Base-by-base conservation (phyloP, 2,113 vertebrate species). In the Tauraco erythrolophus region DNA sequence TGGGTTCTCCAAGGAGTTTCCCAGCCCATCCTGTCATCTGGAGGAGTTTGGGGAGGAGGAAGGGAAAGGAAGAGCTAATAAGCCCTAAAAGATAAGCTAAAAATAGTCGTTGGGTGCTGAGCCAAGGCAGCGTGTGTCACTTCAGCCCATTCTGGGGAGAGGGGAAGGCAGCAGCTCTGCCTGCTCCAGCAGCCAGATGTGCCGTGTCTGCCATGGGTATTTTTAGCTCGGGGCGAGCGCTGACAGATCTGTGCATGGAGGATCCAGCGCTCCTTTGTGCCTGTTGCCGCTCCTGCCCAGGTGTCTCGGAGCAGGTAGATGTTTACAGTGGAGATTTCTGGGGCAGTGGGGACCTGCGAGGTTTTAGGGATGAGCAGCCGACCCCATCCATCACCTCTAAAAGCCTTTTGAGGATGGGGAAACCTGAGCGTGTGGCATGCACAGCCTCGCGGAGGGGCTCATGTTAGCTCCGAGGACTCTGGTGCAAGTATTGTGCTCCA, bases 171-270 rank as follows among this genome's bases (percentile, higher is more conserved):
- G 81, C 19, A 45, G 33, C 69, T 25, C 4, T 6, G 2, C 13
- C 10, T 41, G 51, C 94, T 37, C 96, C 9, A 1, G 56, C 24
- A 87, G 92, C 93, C 88, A 43, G 92, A 94, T 74, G 77, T 18
- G 24, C 64, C 18, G 4, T 45, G 9, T 19, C 88, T 72, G 77
- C 68, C 35, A 25, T 1, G 0, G 11, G 56, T 62, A 14, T 70
- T 56, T 85, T 89, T 65, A 61, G 71, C n/a, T 41, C 6, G 1
- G 7, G 37, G 69, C 7, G 6, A 70, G 88, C 4, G 0, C 50
- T 80, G 89, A 43, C 66, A 53, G 41, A 61, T 89, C n/a, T 15
- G 61, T 61, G 69, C 5, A 7, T 2, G 50, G 48, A 45, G 80
- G 23, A 54, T 35, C 60, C 51, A 25, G 70, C 11, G 1, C 66